Percentiles rank a stretch among this genome's conserved stretches.
Evolutionary conservation across 2,113 vertebrate species (phyloP).

Genomic region (Rhadina sibilatrix): DNA sequence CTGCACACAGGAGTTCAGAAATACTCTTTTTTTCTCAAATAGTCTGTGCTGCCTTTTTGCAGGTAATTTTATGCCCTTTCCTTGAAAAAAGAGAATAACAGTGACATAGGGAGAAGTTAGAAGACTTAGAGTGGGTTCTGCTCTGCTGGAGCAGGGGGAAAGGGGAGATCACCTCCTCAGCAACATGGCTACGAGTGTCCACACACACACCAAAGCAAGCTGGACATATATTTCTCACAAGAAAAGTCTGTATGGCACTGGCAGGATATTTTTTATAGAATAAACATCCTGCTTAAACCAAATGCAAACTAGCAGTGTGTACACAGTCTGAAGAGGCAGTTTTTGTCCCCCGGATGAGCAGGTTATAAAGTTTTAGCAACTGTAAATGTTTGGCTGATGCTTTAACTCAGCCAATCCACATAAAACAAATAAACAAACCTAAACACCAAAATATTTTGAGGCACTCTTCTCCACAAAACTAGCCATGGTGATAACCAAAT

Average conservation of each 20-base stretch:
- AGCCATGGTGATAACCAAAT: background rate
- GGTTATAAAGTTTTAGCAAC: slow-evolving; percentile 1
- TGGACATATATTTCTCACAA: background rate
- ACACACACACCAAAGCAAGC: background rate
- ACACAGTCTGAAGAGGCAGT: background rate
- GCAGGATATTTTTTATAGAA: background rate
- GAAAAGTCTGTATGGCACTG: background rate
- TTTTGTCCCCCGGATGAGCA: background rate
- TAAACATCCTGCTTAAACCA: background rate
- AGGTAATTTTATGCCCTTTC: background rate
- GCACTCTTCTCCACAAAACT: background rate
- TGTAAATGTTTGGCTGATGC: background rate
- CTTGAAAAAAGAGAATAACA: background rate
- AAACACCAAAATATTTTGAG: background rate
- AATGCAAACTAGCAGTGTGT: background rate
- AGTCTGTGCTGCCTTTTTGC: background rate
- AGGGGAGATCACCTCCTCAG: background rate
- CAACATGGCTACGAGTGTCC: background rate
- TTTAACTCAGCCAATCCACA: background rate
- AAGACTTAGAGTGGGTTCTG: background rate
- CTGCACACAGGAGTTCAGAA: background rate
- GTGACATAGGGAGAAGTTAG: background rate
- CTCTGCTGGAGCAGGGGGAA: background rate
- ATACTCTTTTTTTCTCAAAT: background rate
- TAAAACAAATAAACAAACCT: background rate